These are phyloP conservation scores for Oikopleura dioica DNA, from an alignment of 23 tunicate genomes.

Conservation along the genomic window DNA sequence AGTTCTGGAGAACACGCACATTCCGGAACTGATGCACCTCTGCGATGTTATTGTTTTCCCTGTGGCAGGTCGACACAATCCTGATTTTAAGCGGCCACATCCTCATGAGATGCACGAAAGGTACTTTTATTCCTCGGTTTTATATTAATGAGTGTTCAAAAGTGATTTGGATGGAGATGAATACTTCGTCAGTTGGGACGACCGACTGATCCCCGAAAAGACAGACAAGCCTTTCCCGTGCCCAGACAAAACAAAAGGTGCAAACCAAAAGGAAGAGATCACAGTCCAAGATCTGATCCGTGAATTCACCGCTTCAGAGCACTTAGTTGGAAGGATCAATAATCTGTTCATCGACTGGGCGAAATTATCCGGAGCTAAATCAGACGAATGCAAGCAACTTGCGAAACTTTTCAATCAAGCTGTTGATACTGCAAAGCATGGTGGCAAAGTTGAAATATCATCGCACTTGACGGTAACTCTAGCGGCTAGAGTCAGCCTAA, in stretches of 20 bases:
- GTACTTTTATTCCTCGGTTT: no score
- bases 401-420: neutral
- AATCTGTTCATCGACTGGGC: neutral
- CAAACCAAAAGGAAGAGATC: neutral
- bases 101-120: constrained; percentile 11
- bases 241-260: neutral
- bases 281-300: neutral
- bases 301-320: neutral
- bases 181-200: constrained; percentile 5
- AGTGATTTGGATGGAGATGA: constrained; percentile 11
- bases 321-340: neutral
- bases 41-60: constrained; percentile 4
- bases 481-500: no score
- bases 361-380: neutral
- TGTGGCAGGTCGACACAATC: neutral
- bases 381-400: neutral
- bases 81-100: neutral
- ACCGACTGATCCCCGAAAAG: neutral
- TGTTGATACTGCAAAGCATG: neutral
- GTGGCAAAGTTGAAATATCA: neutral
- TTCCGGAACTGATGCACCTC: neutral
- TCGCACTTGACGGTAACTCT: neutral
- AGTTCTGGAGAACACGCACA: neutral
- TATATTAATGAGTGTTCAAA: no score
- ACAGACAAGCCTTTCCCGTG: neutral